These are phyloP conservation scores for Ceratoteleas bidentatus DNA, from an alignment of 1,140 invertebrate genomes.

Conservation along the genomic window DNA sequence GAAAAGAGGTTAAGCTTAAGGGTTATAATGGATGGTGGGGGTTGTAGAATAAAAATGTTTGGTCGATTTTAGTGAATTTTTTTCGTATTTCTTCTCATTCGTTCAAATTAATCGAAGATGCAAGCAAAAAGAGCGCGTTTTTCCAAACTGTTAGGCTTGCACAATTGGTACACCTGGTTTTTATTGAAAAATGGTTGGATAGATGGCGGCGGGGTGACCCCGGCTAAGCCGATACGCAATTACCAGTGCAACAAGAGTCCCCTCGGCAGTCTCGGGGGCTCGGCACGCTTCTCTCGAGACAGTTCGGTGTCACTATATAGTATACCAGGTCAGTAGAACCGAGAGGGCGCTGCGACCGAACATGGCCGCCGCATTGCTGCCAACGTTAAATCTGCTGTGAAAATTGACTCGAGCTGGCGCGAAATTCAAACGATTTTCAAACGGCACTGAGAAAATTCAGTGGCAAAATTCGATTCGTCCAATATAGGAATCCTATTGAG, in stretches of 20 bases:
- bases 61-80: too few relatives aligned
- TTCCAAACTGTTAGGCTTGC: too few relatives aligned
- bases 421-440: too few relatives aligned
- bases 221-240: conserved; percentile 79
- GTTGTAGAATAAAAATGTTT: too few relatives aligned
- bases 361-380: background rate
- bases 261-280: conserved; percentile 78
- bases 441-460: too few relatives aligned
- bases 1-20: too few relatives aligned
- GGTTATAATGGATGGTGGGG: too few relatives aligned
- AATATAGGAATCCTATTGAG: too few relatives aligned
- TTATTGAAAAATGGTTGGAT: conserved; percentile 77
- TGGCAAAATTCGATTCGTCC: too few relatives aligned
- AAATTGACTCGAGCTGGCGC: background rate
- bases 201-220: conserved; percentile 78
- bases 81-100: too few relatives aligned
- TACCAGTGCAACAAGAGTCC: conserved; percentile 79
- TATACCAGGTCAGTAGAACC: conserved; percentile 83
- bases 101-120: too few relatives aligned
- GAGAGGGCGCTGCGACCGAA: conserved; percentile 28
- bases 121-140: too few relatives aligned
- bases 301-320: conserved; percentile 82
- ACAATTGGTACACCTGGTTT: conserved; percentile 51
- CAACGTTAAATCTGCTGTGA: background rate
- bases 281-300: conserved; percentile 79